Evolutionary conservation across 1,140 invertebrate species (phyloP), one percentile per base, ranked within the genome.

Genomic region (Euura lappo): DNA sequence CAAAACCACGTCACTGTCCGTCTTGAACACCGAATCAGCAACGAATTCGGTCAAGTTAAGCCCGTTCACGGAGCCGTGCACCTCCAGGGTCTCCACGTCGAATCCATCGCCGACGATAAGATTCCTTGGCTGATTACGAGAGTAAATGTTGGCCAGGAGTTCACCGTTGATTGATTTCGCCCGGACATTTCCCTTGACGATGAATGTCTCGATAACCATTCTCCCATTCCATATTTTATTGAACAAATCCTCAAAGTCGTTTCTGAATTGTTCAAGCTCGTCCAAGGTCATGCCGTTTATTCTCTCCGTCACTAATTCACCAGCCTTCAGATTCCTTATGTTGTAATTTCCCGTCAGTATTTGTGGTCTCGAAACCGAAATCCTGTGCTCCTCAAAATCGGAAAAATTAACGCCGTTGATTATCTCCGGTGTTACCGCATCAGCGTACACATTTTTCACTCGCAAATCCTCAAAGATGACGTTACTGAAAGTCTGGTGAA

Each of bases 51-150:
- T 73, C 4, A 86, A 77, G 71, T 85, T 79, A 0, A 78, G 72
- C 28, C 71, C 74, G 65, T 86, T 85, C 6, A 84, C 43, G 0
- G 79, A 72, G 6, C 77, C 80, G 3, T 72, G 7, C 2, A 86
- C 71, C 2, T 60, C 78, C 45, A 86, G 67, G 45, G 84, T 76
- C 65, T 77, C 42, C 2, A 84, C 79, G 6, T 71, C 51, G 13
- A 60, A 60, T 1, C 78, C 60, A 13, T 75, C 43, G 6, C 73
- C 44, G 11, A 78, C 69, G 43, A 83, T 80, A 69, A 81, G 72
- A 4, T 84, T 72, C 6, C 71, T 68, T 0, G 70, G 72, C 64
- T 78, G 77, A 47, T 46, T 43, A n/a, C 78, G 11, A 7, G 73
- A 7, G 3, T 75, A 28, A 6, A 80, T 60, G 4, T 81, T 69